Conservation (phyloP, 1,140 invertebrate genomes). For the Drosophila parvula region DNA sequence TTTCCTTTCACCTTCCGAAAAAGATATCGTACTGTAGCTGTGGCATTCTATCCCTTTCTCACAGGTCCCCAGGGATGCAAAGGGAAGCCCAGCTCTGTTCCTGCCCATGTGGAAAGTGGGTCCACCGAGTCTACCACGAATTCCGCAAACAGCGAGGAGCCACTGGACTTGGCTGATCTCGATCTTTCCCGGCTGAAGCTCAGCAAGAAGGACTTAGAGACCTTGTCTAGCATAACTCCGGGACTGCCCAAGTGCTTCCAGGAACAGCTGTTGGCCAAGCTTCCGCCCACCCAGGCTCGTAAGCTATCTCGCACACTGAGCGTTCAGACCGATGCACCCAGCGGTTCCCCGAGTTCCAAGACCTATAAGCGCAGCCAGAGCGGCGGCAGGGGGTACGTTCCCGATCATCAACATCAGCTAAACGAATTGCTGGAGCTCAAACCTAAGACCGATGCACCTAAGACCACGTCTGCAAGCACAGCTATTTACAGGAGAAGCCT, state of each 20-base stretch:
- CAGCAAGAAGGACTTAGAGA: slow-evolving; percentile 87
- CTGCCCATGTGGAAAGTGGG: slow-evolving; percentile 47
- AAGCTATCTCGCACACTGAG: slow-evolving; percentile 87
- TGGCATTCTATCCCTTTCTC: slow-evolving; percentile 18
- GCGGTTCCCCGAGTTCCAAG: slow-evolving; percentile 35
- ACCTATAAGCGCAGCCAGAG: slow-evolving; percentile 82
- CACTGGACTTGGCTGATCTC: slow-evolving; percentile 87
- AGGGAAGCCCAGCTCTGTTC: slow-evolving; percentile 48
- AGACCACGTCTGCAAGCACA: slow-evolving; percentile 59
- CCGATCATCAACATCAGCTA: slow-evolving; percentile 28
- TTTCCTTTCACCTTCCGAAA: not conserved
- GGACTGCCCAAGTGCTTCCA: slow-evolving; percentile 87
- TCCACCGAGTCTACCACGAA: not conserved
- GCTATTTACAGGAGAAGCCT: slow-evolving; percentile 72
- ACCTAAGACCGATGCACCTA: slow-evolving; percentile 59
- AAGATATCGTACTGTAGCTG: not conserved
- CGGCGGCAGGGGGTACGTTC: slow-evolving; percentile 61
- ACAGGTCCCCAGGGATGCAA: slow-evolving; percentile 54
- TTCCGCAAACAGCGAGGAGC: slow-evolving; percentile 74
- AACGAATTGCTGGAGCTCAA: slow-evolving; percentile 40
- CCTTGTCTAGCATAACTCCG: slow-evolving; percentile 87
- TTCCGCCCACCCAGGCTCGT: slow-evolving; percentile 87
- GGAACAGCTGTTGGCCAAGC: slow-evolving; percentile 87
- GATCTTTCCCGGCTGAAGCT: slow-evolving; percentile 87
- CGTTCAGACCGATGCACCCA: slow-evolving; percentile 80